Evolutionary conservation across 2,888 invertebrate genomes (phyloP).

Genomic region (Volucella zonaria): DNA sequence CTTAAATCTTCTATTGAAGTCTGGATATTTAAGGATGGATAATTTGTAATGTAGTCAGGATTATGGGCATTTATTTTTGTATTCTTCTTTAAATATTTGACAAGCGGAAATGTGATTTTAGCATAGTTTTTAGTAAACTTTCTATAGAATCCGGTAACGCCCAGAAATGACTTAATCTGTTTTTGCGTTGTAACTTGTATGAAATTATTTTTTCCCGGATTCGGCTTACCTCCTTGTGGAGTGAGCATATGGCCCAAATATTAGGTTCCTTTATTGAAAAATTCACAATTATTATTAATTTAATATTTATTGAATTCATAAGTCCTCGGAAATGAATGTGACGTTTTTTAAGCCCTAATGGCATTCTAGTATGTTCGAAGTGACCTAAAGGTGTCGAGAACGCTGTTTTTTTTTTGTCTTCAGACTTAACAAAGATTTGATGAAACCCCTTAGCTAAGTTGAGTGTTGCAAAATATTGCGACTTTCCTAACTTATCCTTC

Average conservation of each 20-base stretch:
- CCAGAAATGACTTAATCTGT: conserved; percentile 5
- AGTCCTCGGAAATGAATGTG: no score
- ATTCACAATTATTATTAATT: not conserved
- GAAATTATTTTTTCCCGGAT: not conserved
- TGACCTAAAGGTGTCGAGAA: no score
- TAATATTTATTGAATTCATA: no score
- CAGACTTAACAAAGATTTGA: no score
- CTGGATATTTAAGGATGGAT: not conserved
- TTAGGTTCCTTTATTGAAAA: not conserved
- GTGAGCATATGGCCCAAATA: conserved; percentile 13
- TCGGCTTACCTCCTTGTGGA: conserved; percentile 13
- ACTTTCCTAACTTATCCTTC: no score
- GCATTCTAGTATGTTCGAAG: no score
- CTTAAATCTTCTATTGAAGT: not conserved
- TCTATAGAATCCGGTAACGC: not conserved
- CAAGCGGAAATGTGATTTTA: not conserved
- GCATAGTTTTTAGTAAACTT: conserved; percentile 4
- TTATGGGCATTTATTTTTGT: not conserved
- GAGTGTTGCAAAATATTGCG: no score
- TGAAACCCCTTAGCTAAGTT: no score
- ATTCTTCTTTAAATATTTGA: not conserved
- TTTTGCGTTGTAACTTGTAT: conserved; percentile 23
- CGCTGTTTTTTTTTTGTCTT: no score
- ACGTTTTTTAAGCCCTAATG: no score
- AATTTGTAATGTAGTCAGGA: not conserved